phyloP scores from a whole-genome alignment of 2,113 vertebrate species.

The Myodes glareolus region DNA sequence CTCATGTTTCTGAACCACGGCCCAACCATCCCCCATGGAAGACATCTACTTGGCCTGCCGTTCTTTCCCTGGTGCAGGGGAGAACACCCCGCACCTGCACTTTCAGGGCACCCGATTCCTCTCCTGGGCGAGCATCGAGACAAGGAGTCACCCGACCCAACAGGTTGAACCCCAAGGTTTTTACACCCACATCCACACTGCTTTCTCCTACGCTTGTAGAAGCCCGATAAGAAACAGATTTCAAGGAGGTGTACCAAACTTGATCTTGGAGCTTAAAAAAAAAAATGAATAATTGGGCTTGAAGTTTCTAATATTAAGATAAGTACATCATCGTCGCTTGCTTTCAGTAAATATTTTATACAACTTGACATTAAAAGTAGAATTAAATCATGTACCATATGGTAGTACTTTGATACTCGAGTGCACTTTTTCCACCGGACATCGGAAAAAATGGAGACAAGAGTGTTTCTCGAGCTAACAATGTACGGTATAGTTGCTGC shows the following conservation, averaged over 20 bases:
- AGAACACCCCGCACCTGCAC: background rate
- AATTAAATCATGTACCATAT: conserved; percentile 28
- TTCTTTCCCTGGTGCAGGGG: background rate
- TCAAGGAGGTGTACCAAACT: background rate
- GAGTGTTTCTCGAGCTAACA: background rate
- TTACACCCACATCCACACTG: background rate
- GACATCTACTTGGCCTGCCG: background rate
- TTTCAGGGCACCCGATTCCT: background rate
- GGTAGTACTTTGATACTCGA: conserved; percentile 7
- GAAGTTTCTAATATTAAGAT: conserved; percentile 32
- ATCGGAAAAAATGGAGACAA: background rate
- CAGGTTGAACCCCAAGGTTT: background rate
- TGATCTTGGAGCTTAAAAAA: background rate
- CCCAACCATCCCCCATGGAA: background rate
- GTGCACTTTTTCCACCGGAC: conserved; percentile 9
- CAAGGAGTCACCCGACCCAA: background rate
- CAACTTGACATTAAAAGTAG: conserved; percentile 33
- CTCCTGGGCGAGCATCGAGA: conserved; percentile 6
- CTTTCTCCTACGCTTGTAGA: background rate
- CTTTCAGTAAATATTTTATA: conserved; percentile 58
- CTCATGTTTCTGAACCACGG: background rate
- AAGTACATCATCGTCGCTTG: background rate
- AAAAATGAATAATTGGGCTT: background rate
- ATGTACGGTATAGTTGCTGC: background rate
- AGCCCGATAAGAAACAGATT: conserved; percentile 53